A percentile compares a stretch with the other conserved stretches of the same genome.
Evolutionary conservation across 2,888 invertebrate genomes (phyloP).

Genomic region (Parascotia fuliginaria): DNA sequence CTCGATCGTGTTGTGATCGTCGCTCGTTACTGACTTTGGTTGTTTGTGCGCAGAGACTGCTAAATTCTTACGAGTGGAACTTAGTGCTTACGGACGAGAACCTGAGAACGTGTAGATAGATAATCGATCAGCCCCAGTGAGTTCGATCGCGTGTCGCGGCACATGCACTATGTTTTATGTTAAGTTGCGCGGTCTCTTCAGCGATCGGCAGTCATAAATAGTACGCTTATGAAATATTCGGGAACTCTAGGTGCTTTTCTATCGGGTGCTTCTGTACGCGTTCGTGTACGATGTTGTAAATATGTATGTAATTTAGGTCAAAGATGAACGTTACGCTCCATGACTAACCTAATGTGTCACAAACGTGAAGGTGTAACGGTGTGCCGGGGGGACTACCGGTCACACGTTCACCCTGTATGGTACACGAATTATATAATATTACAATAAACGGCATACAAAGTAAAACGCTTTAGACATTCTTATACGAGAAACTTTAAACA

Average conservation of each 20-base stretch:
- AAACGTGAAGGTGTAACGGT: conserved; percentile 51
- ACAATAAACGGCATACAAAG: conserved; percentile 44
- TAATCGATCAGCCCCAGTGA: conserved; percentile 64
- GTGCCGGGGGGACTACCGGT: conserved; percentile 19
- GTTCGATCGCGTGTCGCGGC: conserved; percentile 51
- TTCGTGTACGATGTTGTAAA: conserved; percentile 81
- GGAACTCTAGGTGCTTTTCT: conserved; percentile 84
- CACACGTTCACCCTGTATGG: conserved; percentile 28
- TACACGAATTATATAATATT: conserved; percentile 37
- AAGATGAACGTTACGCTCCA: conserved; percentile 71
- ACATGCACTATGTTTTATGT: conserved; percentile 47
- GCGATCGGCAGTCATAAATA: conserved; percentile 65
- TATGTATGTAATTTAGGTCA: conserved; percentile 75
- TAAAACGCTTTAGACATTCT: conserved; percentile 47
- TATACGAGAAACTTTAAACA: conserved; percentile 35
- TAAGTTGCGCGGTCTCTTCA: conserved; percentile 60
- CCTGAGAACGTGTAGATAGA: conserved; percentile 39
- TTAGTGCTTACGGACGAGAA: conserved; percentile 30
- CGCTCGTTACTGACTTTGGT: conserved; percentile 51
- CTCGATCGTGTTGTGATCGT: conserved; percentile 62
- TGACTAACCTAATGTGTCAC: conserved; percentile 72
- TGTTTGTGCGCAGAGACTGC: conserved; percentile 36
- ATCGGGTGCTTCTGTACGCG: conserved; percentile 84
- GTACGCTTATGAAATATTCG: conserved; percentile 80
- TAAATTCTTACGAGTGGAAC: conserved; percentile 32